phyloP scores from a whole-genome alignment of 2,113 vertebrate genomes.

The Rhombomys opimus region DNA sequence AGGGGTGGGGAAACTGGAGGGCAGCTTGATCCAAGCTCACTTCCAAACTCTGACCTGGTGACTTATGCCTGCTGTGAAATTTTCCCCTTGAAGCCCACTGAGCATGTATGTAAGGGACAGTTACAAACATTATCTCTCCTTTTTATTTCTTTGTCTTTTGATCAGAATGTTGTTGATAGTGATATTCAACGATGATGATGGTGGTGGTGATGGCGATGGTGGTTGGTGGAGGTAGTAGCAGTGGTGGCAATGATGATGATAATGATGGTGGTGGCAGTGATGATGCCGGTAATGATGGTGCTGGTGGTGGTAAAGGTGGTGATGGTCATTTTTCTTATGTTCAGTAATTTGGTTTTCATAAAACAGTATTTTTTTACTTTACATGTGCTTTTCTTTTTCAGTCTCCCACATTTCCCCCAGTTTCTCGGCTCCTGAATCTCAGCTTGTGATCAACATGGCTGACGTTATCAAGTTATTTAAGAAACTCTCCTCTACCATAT shows the following conservation, averaged over 20 bases:
- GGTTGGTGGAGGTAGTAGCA: background rate
- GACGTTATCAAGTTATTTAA: background rate
- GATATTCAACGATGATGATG: background rate
- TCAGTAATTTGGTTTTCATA: background rate
- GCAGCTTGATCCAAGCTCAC: too few species aligned
- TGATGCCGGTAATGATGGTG: background rate
- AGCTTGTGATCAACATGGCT: background rate
- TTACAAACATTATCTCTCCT: too few species aligned
- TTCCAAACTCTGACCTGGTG: background rate
- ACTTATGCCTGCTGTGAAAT: too few species aligned
- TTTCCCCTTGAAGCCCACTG: background rate
- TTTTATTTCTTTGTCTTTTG: background rate
- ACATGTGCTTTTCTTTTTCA: background rate
- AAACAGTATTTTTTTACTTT: background rate
- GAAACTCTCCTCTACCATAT: too few species aligned
- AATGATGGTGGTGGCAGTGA: background rate
- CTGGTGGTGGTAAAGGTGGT: background rate
- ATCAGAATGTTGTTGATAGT: background rate
- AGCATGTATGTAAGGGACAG: background rate
- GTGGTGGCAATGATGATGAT: background rate
- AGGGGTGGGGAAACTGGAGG: background rate
- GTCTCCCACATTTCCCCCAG: background rate
- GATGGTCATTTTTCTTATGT: background rate
- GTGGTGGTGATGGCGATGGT: background rate
- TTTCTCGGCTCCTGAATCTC: background rate